phyloP scores from a whole-genome alignment of 2,113 vertebrate species.

The Alouatta palliata region DNA sequence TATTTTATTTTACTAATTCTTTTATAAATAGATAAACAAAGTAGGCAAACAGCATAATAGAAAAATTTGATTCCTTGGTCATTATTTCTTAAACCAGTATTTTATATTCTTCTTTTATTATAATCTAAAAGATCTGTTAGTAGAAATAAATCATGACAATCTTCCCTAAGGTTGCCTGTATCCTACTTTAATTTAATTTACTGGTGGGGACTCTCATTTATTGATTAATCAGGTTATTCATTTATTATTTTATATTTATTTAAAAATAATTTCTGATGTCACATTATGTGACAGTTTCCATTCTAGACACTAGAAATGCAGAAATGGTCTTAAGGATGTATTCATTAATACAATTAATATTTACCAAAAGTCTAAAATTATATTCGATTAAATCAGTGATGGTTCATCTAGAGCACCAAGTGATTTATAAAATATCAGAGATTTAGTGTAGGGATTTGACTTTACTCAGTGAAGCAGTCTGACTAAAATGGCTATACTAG shows the following conservation, averaged over 20 bases:
- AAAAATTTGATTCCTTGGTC: background rate
- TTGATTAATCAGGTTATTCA: background rate
- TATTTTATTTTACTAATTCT: background rate
- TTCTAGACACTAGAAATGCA: background rate
- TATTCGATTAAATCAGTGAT: background rate
- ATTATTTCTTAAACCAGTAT: background rate
- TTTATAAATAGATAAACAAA: constrained; percentile 20
- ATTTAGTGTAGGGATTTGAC: background rate
- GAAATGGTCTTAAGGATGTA: background rate
- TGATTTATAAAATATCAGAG: background rate
- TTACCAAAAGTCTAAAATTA: background rate
- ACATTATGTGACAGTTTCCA: background rate
- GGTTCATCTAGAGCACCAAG: background rate
- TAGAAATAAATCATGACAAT: background rate
- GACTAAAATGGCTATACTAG: background rate
- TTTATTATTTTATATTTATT: constrained; percentile 16
- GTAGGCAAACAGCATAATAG: background rate
- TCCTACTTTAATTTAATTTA: background rate
- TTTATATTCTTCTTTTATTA: constrained; percentile 30
- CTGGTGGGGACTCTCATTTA: background rate
- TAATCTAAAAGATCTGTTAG: background rate
- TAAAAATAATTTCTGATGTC: background rate
- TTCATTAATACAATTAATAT: background rate
- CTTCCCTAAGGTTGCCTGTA: background rate
- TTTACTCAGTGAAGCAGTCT: background rate